A percentile compares a stretch with the other conserved stretches of the same genome.
Evolutionary conservation across 2,113 vertebrate species (phyloP).

Genomic region (Hemicordylus capensis): DNA sequence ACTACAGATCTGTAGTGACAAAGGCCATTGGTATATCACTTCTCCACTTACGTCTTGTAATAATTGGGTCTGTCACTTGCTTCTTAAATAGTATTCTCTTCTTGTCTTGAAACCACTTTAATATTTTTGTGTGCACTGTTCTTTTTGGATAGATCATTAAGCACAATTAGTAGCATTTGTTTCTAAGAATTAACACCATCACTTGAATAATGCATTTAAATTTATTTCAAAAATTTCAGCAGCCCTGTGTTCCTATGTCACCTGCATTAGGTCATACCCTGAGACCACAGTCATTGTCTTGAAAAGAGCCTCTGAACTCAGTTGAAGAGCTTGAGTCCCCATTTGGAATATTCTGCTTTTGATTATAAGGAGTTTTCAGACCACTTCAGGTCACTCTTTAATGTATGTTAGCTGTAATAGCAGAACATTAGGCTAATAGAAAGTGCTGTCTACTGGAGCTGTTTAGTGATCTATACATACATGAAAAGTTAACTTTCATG

Average conservation of each 20-base stretch:
- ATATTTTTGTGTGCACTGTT: conserved; percentile 28
- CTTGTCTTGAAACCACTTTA: conserved; percentile 26
- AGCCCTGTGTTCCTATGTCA: background rate
- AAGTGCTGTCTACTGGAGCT: background rate
- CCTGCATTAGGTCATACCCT: background rate
- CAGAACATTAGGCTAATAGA: background rate
- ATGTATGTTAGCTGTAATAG: background rate
- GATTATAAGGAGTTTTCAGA: background rate
- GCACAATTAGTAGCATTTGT: background rate
- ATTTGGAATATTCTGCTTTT: background rate
- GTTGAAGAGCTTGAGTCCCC: background rate
- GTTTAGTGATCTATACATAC: background rate
- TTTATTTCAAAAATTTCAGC: background rate
- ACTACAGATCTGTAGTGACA: conserved; percentile 52
- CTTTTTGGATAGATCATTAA: conserved; percentile 2
- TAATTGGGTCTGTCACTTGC: conserved; percentile 57
- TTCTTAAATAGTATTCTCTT: conserved; percentile 20
- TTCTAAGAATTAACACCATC: background rate
- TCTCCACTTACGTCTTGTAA: conserved; percentile 33
- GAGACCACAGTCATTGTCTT: background rate
- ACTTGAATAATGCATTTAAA: background rate
- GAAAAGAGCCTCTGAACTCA: background rate
- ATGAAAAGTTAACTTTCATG: background rate
- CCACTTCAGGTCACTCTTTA: background rate
- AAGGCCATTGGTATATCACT: conserved; percentile 52